phyloP scores from a whole-genome alignment of 2,888 invertebrate genomes.

The Spilarctia lutea region DNA sequence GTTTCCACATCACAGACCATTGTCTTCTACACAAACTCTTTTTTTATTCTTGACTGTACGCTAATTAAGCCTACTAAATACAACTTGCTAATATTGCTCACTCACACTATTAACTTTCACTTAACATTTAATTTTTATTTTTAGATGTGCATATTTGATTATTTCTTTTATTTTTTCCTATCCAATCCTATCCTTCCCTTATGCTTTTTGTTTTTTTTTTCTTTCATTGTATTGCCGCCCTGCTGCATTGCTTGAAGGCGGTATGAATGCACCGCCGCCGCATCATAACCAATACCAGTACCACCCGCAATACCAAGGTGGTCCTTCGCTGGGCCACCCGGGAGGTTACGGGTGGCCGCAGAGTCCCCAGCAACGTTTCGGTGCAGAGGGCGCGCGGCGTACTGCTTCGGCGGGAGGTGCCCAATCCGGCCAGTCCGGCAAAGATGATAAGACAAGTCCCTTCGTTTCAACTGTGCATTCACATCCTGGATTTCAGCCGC shows the following conservation, averaged over 20 bases:
- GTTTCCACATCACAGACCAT: slow-evolving; percentile 78
- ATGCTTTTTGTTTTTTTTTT: slow-evolving; percentile 85
- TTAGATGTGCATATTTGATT: slow-evolving; percentile 66
- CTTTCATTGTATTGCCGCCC: slow-evolving; percentile 86
- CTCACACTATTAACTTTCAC: slow-evolving; percentile 68
- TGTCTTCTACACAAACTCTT: slow-evolving; percentile 55
- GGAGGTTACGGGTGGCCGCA: slow-evolving; percentile 65
- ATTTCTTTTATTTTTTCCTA: slow-evolving; percentile 71
- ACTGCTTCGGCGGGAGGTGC: slow-evolving; percentile 59
- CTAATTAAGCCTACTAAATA: slow-evolving; percentile 76
- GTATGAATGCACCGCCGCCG: slow-evolving; percentile 86
- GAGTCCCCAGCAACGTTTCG: slow-evolving; percentile 80
- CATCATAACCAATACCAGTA: slow-evolving; percentile 86
- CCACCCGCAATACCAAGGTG: slow-evolving; percentile 83
- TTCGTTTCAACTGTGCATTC: slow-evolving; percentile 96
- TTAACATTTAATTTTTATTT: slow-evolving; percentile 60
- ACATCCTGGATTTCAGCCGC: slow-evolving; percentile 97
- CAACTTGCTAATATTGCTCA: slow-evolving; percentile 68
- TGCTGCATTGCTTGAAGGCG: slow-evolving; percentile 86
- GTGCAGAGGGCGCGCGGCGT: slow-evolving; percentile 82
- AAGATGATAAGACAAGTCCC: slow-evolving; percentile 92
- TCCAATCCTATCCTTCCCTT: slow-evolving; percentile 78
- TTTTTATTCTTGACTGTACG: slow-evolving; percentile 51
- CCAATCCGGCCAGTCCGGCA: slow-evolving; percentile 64
- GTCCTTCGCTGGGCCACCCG: slow-evolving; percentile 70